Base-by-base conservation (phyloP, 2,888 invertebrate species). In the Chrysina gloriosa region DNA sequence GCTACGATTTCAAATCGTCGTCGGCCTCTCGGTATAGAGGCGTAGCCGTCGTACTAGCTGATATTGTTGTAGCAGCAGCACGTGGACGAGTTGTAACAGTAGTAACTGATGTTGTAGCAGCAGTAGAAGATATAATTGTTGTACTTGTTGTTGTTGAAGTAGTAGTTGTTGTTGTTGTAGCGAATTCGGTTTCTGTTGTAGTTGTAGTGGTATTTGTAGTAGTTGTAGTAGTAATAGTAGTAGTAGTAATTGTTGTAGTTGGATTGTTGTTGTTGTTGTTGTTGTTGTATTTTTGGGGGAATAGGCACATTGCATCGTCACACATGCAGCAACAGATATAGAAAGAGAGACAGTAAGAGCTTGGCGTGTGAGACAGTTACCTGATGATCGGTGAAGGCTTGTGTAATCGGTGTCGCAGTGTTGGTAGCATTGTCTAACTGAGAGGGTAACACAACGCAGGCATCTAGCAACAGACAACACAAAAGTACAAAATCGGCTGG, bases 401-500 rank as follows among this genome's bases (percentile, higher is more conserved):
- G 81, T 79, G 83, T 83, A 80, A 82, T 82, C 81, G 82, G 82
- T 84, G 84, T 83, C 80, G 85, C 84, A 84, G 86, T 90, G 88
- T 90, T 90, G 90, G 86, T 90, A 90, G 90, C 91, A 90, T 90
- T 90, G 90, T 92, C 91, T 91, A 91, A 91, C 90, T 91, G 89
- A 87, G 90, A 90, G 90, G 91, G 90, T 90, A 91, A 91, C 90
- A 87, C 86, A 86, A 90, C 90, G 92, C 93, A 93, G 93, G 93
- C 93, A 93, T 93, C 93, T 93, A 93, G 93, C 93, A 93, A 93
- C 93, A 93, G 92, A 93, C 92, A 93, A 93, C 90, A 91, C 88
- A 89, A 88, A 88, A 61, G 87, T 87, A 88, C 88, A 88, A 65
- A 50, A 58, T 48, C 58, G 58, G 87, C 87, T 81, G 82, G 81